A percentile compares a stretch with the other conserved stretches of the same genome.
Evolutionary conservation across 1,140 invertebrate genomes (phyloP).

Genomic region (Pectinophora gossypiella): DNA sequence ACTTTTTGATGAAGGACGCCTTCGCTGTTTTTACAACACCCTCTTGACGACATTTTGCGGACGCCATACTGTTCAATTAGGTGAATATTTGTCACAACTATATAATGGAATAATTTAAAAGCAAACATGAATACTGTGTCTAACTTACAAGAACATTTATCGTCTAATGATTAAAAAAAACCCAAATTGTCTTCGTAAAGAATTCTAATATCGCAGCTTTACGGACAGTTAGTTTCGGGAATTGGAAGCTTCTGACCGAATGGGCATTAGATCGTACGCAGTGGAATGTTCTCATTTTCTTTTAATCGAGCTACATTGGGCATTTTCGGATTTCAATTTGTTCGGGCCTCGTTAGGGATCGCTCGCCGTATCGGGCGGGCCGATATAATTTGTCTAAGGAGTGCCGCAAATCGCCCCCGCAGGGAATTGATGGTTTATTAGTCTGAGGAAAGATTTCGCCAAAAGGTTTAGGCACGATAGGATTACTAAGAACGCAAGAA

Average conservation of each 20-base stretch:
- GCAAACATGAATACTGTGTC: too few species aligned
- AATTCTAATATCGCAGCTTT: too few species aligned
- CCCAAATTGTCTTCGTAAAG: too few species aligned
- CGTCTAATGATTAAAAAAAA: too few species aligned
- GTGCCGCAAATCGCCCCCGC: not conserved
- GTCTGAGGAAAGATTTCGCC: not conserved
- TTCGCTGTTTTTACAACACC: not conserved
- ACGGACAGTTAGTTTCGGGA: too few species aligned
- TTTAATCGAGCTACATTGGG: conserved; percentile 36
- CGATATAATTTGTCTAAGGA: conserved; percentile 12
- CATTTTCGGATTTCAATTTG: conserved; percentile 37
- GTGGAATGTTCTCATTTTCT: conserved; percentile 47
- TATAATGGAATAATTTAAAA: too few species aligned
- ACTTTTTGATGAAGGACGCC: not conserved
- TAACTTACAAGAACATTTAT: too few species aligned
- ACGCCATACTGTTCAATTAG: too few species aligned
- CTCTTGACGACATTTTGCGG: too few species aligned
- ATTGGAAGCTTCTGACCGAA: too few species aligned
- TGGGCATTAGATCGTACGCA: conserved; percentile 38
- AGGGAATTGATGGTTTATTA: conserved; percentile 3
- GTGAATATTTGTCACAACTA: too few species aligned
- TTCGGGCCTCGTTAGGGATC: conserved; percentile 26
- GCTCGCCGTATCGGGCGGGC: conserved; percentile 19
- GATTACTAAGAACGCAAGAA: not conserved
- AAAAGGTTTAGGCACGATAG: not conserved